Conservation (phyloP, 2,797 vertebrate genomes). For the Kryptopterus vitreolus region DNA sequence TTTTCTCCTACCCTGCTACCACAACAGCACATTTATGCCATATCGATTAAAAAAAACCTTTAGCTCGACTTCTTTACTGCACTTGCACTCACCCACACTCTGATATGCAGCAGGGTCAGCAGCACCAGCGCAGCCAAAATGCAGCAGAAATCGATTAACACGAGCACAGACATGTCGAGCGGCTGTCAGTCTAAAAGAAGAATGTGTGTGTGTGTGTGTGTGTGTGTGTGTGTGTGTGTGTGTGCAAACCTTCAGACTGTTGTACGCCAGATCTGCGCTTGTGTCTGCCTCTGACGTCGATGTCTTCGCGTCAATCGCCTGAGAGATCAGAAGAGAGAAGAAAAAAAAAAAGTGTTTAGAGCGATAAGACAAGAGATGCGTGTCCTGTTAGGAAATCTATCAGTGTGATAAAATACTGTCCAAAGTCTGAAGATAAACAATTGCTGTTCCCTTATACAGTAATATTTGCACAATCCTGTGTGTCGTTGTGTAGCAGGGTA, state of each 20-base stretch:
- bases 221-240: conserved; percentile 18
- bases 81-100: conserved; percentile 57
- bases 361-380: conserved; percentile 44
- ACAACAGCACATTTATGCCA: not conserved
- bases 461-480: not conserved
- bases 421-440: conserved; percentile 18
- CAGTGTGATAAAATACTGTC: conserved; percentile 40
- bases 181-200: not conserved
- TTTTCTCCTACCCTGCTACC: not conserved
- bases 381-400: conserved; percentile 7
- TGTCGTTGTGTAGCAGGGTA: too few relatives aligned
- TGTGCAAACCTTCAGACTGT: conserved; percentile 86
- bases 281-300: conserved; percentile 69
- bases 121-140: conserved; percentile 45
- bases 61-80: not conserved
- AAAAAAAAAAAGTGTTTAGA: conserved; percentile 18
- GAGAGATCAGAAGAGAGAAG: conserved; percentile 34
- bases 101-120: conserved; percentile 46
- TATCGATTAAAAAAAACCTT: not conserved
- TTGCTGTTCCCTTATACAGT: not conserved
- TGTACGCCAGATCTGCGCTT: conserved; percentile 84
- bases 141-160: conserved; percentile 58
- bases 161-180: conserved; percentile 50
- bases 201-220: not conserved
- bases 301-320: conserved; percentile 75